Conservation (phyloP, 2,888 invertebrate genomes). For the Rotaria socialis region DNA sequence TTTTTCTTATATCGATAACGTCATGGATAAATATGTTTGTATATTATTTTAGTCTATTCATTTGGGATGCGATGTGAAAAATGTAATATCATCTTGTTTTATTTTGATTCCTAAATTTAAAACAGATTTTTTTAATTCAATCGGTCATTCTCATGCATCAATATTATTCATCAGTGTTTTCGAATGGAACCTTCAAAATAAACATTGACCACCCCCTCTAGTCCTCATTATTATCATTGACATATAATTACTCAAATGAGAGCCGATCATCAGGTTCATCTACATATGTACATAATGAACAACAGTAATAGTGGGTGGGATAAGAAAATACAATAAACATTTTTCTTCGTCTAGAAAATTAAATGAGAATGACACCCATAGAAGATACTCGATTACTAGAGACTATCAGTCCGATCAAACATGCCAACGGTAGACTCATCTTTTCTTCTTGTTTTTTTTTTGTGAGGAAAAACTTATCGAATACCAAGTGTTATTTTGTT, state of each 20-base stretch:
- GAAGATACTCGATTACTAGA: too few relatives aligned
- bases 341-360: background rate
- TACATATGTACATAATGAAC: background rate
- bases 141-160: background rate
- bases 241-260: constrained; percentile 1
- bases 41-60: too few relatives aligned
- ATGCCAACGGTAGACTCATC: too few relatives aligned
- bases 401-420: too few relatives aligned
- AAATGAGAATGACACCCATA: background rate
- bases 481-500: too few relatives aligned
- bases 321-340: background rate
- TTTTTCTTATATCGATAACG: too few relatives aligned
- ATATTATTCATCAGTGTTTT: background rate
- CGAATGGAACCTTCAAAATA: background rate
- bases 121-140: background rate
- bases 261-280: background rate
- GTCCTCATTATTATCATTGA: background rate
- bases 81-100: background rate
- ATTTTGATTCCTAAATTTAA: background rate
- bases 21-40: too few relatives aligned
- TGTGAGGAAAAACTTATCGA: too few relatives aligned
- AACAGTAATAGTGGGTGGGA: background rate
- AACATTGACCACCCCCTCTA: background rate
- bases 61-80: background rate
- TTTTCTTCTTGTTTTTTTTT: too few relatives aligned